Evolutionary conservation across 2,888 invertebrate species (phyloP), one percentile per base, ranked within the genome.

Genomic region (Drosophila histrio): DNA sequence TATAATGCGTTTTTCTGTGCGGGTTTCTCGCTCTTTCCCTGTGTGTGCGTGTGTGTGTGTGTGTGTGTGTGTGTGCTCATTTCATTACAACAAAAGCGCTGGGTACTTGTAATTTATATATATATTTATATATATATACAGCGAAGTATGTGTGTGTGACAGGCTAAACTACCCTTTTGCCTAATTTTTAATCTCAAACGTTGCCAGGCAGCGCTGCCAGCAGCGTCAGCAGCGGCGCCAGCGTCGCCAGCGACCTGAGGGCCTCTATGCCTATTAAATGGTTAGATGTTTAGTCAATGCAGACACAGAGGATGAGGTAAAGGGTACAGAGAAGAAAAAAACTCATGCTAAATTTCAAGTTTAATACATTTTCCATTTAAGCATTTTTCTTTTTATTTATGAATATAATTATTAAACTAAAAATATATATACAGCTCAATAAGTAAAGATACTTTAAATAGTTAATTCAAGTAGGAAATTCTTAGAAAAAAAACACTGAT

Each of bases 131-230:
- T 54, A 44, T 44, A 72, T 30, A 50, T 34, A 53, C 49, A 24
- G 4, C 2, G 11, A 43, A 24, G 57, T 49, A 41, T 67, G 62
- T 70, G 52, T 58, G 69, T 62, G 58, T 41, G 71, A 36, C 59
- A 56, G 41, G 65, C 81, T 84, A 85, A 83, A 83, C 82, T 83
- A 85, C 82, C 82, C 82, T 79, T 82, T 82, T 82, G 82, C 85
- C 82, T 85, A 83, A 83, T 83, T 83, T 85, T 85, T 82, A 82
- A 83, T 82, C 85, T 82, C 77, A 56, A 66, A 49, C 72, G 79
- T 82, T 83, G 77, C 79, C 64, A 60, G 38, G 83, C 72, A 75
- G 67, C 67, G 53, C 59, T 17, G 26, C 36, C 17, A 30, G 34
- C 50, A 19, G 30, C 50, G n/a, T 28, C 41, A 28, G 22, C 63